Evolutionary conservation across 2,113 vertebrate genomes (phyloP).

Genomic region (Cisticola juncidis): DNA sequence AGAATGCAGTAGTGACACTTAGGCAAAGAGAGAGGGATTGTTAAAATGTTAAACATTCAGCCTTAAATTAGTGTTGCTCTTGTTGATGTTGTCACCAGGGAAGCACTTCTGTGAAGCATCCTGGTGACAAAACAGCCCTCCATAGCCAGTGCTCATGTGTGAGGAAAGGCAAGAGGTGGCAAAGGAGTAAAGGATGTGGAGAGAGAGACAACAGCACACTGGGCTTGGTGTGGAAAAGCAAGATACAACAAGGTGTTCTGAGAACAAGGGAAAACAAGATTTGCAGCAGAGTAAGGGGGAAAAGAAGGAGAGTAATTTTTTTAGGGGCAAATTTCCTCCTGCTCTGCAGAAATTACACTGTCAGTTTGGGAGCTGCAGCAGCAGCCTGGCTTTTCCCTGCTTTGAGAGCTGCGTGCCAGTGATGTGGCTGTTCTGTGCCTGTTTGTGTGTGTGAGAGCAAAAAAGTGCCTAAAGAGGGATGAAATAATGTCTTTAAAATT

Average conservation of each 20-base stretch:
- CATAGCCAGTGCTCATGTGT: neutral
- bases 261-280: neutral
- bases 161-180: neutral
- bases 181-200: neutral
- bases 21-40: neutral
- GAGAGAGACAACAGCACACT: neutral
- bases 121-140: neutral
- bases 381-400: neutral
- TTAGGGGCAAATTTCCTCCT: neutral
- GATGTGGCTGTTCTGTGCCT: fast-evolving
- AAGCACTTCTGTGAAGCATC: neutral
- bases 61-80: neutral
- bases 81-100: neutral
- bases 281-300: neutral
- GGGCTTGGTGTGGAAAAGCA: neutral
- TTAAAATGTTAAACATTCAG: neutral
- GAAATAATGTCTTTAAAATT: neutral
- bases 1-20: fast-evolving
- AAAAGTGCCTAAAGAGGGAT: neutral
- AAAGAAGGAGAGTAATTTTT: neutral
- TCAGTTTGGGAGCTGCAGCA: neutral
- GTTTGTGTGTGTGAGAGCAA: neutral
- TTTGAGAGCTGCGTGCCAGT: fast-evolving
- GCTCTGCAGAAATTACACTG: neutral
- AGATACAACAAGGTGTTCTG: neutral